Percentiles rank a stretch among this genome's conserved stretches.
phyloP scores from a whole-genome alignment of 1,140 invertebrate species.

The Vanessa atalanta region DNA sequence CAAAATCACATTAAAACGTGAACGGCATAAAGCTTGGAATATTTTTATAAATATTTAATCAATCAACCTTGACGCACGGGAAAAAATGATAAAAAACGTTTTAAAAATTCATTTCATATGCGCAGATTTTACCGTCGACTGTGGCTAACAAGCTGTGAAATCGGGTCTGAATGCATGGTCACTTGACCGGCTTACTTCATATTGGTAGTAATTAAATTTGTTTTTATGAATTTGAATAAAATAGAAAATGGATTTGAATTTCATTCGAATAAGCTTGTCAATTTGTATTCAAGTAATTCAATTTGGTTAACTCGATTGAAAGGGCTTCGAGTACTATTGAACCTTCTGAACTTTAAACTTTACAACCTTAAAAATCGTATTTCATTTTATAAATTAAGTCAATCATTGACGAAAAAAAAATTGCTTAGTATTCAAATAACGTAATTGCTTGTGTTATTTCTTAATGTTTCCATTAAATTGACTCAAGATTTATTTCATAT shows the following conservation, averaged over 20 bases:
- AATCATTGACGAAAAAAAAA: too few relatives aligned
- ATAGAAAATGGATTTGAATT: conserved; percentile 21
- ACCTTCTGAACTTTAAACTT: not conserved
- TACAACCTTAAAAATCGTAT: too few relatives aligned
- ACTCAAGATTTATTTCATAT: too few relatives aligned
- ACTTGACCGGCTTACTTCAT: conserved; percentile 29
- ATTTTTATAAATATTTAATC: not conserved
- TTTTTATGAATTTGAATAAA: conserved; percentile 12
- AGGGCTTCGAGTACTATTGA: conserved; percentile 1
- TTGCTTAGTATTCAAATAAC: too few relatives aligned
- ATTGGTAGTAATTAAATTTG: conserved; percentile 26
- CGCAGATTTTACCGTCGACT: conserved; percentile 1
- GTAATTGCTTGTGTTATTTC: too few relatives aligned
- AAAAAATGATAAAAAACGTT: not conserved
- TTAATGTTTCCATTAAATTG: too few relatives aligned
- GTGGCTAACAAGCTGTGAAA: conserved; percentile 21
- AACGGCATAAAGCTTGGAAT: too few relatives aligned
- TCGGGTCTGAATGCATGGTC: conserved; percentile 21
- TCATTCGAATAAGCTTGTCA: not conserved
- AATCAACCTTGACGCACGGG: not conserved
- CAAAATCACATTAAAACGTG: too few relatives aligned
- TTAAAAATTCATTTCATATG: not conserved
- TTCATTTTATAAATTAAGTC: too few relatives aligned
- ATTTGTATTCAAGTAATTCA: conserved; percentile 11
- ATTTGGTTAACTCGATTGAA: conserved; percentile 5